Conservation (phyloP, 2,888 invertebrate genomes). For the Euzophera pinguis region DNA sequence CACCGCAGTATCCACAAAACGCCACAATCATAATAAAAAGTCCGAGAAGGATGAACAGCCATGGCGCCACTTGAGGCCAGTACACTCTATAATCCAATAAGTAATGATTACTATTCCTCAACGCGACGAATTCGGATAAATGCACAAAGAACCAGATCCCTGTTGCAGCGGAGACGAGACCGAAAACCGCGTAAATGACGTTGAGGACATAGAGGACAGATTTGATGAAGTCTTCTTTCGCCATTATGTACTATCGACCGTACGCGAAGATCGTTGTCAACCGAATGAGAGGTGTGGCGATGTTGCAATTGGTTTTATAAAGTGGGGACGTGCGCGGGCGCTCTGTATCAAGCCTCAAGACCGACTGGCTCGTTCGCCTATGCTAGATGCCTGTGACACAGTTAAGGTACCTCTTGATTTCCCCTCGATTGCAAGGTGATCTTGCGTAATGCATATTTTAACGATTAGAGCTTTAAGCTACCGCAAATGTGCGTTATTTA, state of each 20-base stretch:
- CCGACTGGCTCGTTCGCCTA: slow-evolving; percentile 11
- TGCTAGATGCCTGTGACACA: slow-evolving; percentile 3
- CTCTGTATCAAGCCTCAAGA: slow-evolving; percentile 21
- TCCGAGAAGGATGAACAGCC: slow-evolving; percentile 69
- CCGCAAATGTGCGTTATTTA: background rate
- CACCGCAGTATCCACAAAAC: slow-evolving; percentile 69
- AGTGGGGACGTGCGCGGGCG: slow-evolving; percentile 44
- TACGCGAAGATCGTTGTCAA: slow-evolving; percentile 45
- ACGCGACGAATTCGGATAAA: slow-evolving; percentile 59
- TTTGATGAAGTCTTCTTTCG: slow-evolving; percentile 66
- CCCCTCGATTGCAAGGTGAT: slow-evolving; percentile 11
- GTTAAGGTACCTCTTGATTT: slow-evolving; percentile 5
- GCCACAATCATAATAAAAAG: slow-evolving; percentile 62
- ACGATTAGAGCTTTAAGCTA: slow-evolving; percentile 4
- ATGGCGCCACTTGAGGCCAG: slow-evolving; percentile 75
- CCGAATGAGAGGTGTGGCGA: slow-evolving; percentile 58
- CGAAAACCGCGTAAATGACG: slow-evolving; percentile 67
- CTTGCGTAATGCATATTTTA: slow-evolving; percentile 9
- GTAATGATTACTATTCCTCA: slow-evolving; percentile 71
- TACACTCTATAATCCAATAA: slow-evolving; percentile 68
- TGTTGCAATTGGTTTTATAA: slow-evolving; percentile 63
- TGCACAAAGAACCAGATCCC: slow-evolving; percentile 76
- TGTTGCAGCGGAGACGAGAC: slow-evolving; percentile 62
- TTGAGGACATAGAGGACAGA: slow-evolving; percentile 64
- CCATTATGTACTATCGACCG: slow-evolving; percentile 52